phyloP scores from a whole-genome alignment of 2,888 invertebrate species.

The Herminia tarsipennalis region DNA sequence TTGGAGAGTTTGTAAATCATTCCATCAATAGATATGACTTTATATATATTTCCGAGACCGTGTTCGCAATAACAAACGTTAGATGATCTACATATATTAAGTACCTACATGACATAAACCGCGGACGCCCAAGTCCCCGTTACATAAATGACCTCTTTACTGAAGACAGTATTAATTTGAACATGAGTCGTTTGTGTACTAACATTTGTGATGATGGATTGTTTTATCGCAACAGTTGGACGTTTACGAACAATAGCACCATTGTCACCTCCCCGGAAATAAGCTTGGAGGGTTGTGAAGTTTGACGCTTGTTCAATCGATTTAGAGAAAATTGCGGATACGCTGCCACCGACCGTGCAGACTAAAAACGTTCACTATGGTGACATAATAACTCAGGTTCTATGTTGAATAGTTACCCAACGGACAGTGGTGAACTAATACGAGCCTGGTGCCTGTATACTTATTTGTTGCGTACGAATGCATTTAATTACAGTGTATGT shows the following conservation, averaged over 20 bases:
- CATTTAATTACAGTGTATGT: too few species aligned
- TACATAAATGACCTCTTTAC: constrained; percentile 8
- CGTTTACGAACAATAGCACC: constrained; percentile 58
- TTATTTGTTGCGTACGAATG: too few species aligned
- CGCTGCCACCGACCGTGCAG: constrained; percentile 33
- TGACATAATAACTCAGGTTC: too few species aligned
- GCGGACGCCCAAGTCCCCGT: constrained; percentile 3
- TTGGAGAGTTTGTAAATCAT: constrained; percentile 60
- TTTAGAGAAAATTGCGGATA: constrained; percentile 60
- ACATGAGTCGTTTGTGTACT: constrained; percentile 1
- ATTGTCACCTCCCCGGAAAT: constrained; percentile 70
- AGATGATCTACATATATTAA: constrained; percentile 30
- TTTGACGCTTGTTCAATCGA: constrained; percentile 43
- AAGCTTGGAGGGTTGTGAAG: constrained; percentile 9
- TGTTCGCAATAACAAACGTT: constrained; percentile 34
- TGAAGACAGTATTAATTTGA: background rate
- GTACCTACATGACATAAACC: background rate
- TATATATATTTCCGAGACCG: constrained; percentile 41
- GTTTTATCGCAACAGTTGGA: background rate
- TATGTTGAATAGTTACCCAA: too few species aligned
- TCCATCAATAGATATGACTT: constrained; percentile 46
- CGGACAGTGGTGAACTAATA: too few species aligned
- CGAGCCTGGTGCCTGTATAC: too few species aligned
- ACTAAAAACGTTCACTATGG: too few species aligned
- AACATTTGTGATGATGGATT: constrained; percentile 1